Evolutionary conservation across 1,140 invertebrate genomes (phyloP).

Genomic region (Venustaconcha ellipsiformis): DNA sequence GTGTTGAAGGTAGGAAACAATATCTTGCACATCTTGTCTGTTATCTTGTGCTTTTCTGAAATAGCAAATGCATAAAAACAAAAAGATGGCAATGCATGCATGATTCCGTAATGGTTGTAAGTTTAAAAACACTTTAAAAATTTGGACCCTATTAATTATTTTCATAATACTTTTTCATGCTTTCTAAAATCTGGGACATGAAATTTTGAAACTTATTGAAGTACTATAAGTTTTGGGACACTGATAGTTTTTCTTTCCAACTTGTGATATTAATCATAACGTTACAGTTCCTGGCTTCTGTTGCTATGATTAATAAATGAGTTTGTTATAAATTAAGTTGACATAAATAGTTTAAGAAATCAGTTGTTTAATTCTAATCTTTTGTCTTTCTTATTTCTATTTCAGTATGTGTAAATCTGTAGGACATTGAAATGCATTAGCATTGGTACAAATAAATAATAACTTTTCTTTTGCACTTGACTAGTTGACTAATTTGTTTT

Average conservation of each 20-base stretch:
- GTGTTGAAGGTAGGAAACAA: background rate
- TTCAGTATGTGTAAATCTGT: too few species aligned
- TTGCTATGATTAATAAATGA: too few species aligned
- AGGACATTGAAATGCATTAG: too few species aligned
- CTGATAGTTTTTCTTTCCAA: background rate
- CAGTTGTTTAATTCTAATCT: too few species aligned
- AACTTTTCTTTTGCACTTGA: too few species aligned
- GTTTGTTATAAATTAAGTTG: too few species aligned
- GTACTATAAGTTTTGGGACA: background rate
- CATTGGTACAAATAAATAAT: too few species aligned
- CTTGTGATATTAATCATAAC: too few species aligned
- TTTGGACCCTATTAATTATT: background rate
- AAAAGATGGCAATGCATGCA: background rate
- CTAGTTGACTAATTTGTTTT: too few species aligned
- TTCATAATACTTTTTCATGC: background rate
- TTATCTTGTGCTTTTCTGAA: background rate
- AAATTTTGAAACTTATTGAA: background rate
- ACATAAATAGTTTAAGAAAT: too few species aligned
- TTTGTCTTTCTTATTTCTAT: too few species aligned
- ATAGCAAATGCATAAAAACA: background rate
- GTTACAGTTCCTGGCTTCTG: too few species aligned
- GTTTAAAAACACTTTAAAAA: background rate
- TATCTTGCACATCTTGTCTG: background rate
- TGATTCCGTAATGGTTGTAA: background rate
- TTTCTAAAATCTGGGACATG: background rate